Base-by-base conservation (phyloP, 1,140 invertebrate species). In the Chironomus tepperi region DNA sequence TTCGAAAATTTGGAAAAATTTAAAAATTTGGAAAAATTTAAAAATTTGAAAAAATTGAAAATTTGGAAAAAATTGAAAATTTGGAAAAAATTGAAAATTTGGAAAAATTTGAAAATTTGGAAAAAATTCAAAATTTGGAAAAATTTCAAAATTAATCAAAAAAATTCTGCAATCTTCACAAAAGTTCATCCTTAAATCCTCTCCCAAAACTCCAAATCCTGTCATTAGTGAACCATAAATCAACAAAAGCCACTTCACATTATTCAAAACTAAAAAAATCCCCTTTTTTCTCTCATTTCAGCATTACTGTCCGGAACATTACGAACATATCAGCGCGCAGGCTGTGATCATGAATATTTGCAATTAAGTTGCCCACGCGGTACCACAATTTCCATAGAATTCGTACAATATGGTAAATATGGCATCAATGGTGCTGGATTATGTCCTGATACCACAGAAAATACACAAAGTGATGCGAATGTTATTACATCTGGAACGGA, bases 251-350 rank as follows among this genome's bases (percentile, higher is more conserved):
- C 47, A n/a, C 47, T 57, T 3, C 15, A 15, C 12, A 57, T 5
- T 57, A 15, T 57, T 15, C 47, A 57, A 34, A 34, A 34, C 24
- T 34, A 34, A 34, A 34, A 34, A 5, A 2, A 9, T 70, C 19
- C 19, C 16, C 19, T 12, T 70, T 10, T 21, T 70, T 18, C 10
- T 70, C 65, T 70, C 43, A 73, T 80, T 79, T 76, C 86, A 96
- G 94, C 92, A 80, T 85, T 95, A 72, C 88, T 96, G 76, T 89
- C 93, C 78, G 92, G 92, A 67, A 95, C 93, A n/a, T 85, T 97
- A 76, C 87, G 91, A 78, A 95, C 93, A 21, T 94, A 93, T 82
- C 93, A 96, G 81, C 87, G 89, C 76, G 92, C 91, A 7, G 90
- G 91, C 9, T 97, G 95, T 83, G 93, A 96, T 80, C 91, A 93